These are phyloP conservation scores for Bombus fervidus DNA, from an alignment of 1,140 invertebrate genomes.

Conservation along the genomic window DNA sequence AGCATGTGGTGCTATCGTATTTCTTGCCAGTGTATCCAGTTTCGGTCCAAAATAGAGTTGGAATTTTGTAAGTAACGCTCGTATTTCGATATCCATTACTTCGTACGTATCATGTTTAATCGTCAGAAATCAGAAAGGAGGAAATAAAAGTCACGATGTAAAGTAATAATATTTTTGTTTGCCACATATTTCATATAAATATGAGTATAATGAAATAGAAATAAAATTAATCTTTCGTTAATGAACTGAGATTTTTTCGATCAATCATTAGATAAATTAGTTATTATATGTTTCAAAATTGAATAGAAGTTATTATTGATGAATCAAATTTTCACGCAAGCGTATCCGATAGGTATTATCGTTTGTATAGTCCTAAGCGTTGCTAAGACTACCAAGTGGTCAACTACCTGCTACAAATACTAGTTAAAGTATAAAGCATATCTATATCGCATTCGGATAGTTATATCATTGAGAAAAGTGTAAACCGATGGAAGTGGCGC, in stretches of 20 bases:
- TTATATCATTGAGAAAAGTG: slow-evolving; percentile 36
- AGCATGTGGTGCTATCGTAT: neutral
- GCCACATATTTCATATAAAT: neutral
- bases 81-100: neutral
- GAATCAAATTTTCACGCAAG: slow-evolving; percentile 67
- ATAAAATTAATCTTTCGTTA: neutral
- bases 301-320: slow-evolving; percentile 42
- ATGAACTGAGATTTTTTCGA: neutral
- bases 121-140: neutral
- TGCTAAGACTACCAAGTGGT: slow-evolving; percentile 74
- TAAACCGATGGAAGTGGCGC: slow-evolving; percentile 42
- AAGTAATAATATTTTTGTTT: neutral
- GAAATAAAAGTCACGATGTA: neutral
- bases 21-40: neutral
- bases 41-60: slow-evolving; percentile 50
- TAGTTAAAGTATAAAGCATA: slow-evolving; percentile 29
- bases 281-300: neutral
- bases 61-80: neutral
- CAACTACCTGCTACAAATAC: slow-evolving; percentile 24
- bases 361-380: slow-evolving; percentile 75
- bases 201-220: neutral
- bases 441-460: slow-evolving; percentile 10
- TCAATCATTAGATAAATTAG: neutral
- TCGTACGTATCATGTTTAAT: neutral
- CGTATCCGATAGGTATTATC: slow-evolving; percentile 60